phyloP scores from a whole-genome alignment of 1,140 invertebrate species.

The Agrilus planipennis region DNA sequence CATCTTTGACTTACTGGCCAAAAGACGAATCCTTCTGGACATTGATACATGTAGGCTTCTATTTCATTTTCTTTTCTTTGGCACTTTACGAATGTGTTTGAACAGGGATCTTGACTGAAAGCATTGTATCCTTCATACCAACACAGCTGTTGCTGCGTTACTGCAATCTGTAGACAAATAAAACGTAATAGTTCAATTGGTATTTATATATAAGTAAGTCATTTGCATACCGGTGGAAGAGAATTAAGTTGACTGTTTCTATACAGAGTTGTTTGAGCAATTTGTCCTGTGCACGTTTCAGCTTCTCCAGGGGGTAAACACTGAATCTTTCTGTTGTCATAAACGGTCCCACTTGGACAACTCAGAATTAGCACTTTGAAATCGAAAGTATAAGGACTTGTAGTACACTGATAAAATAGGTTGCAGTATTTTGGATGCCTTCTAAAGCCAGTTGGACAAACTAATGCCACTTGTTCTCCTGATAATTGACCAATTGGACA shows the following conservation, averaged over 20 bases:
- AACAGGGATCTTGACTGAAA: constrained; percentile 49
- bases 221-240: constrained; percentile 45
- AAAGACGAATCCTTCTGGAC: constrained; percentile 61
- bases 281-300: constrained; percentile 44
- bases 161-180: constrained; percentile 44
- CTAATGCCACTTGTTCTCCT: constrained; percentile 54
- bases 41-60: constrained; percentile 60
- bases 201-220: not conserved
- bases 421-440: constrained; percentile 75
- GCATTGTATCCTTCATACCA: constrained; percentile 55
- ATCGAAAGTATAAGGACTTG: constrained; percentile 47
- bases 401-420: constrained; percentile 71
- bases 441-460: constrained; percentile 69
- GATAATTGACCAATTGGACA: constrained; percentile 32
- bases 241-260: constrained; percentile 40
- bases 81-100: constrained; percentile 64
- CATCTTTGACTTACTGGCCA: constrained; percentile 67
- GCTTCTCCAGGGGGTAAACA: constrained; percentile 50
- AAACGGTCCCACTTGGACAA: constrained; percentile 64
- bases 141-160: constrained; percentile 46
- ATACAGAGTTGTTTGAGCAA: constrained; percentile 38
- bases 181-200: constrained; percentile 2
- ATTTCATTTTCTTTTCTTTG: constrained; percentile 53
- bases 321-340: constrained; percentile 57
- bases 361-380: constrained; percentile 58